Conservation (phyloP, 2,113 vertebrate genomes). For the Agelaius phoeniceus region DNA sequence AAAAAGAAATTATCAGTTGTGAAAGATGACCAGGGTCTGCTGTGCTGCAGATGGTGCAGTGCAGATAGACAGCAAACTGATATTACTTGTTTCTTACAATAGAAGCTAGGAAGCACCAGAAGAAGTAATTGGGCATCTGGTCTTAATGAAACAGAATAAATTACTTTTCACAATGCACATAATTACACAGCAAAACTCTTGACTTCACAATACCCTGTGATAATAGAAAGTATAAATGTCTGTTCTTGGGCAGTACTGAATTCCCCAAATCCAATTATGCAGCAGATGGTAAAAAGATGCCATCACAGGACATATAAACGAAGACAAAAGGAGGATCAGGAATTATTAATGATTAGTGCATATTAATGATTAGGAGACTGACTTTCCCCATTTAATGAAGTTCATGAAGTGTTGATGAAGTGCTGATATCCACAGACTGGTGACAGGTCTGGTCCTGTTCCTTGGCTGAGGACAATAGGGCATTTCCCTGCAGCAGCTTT, state of each 20-base stretch:
- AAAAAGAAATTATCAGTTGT: background rate
- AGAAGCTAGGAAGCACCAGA: background rate
- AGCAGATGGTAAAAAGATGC: background rate
- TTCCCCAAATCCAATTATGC: background rate
- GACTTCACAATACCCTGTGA: background rate
- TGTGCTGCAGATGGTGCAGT: background rate
- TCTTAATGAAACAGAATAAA: slow-evolving; percentile 9
- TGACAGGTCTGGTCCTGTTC: background rate
- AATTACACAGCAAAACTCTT: slow-evolving; percentile 23
- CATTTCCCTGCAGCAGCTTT: background rate
- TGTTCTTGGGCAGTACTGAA: background rate
- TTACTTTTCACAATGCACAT: background rate
- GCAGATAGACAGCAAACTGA: background rate
- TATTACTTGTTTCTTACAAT: background rate
- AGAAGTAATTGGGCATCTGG: background rate
- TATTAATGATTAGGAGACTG: background rate
- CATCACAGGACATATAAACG: background rate
- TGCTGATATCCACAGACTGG: background rate
- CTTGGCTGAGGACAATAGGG: background rate
- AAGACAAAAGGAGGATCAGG: background rate
- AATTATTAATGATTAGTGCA: background rate
- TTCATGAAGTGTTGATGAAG: background rate
- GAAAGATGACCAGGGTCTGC: background rate
- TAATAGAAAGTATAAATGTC: background rate
- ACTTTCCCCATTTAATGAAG: background rate